These are phyloP conservation scores for Ecdyonurus torrentis DNA, from an alignment of 2,888 invertebrate genomes.

Conservation along the genomic window DNA sequence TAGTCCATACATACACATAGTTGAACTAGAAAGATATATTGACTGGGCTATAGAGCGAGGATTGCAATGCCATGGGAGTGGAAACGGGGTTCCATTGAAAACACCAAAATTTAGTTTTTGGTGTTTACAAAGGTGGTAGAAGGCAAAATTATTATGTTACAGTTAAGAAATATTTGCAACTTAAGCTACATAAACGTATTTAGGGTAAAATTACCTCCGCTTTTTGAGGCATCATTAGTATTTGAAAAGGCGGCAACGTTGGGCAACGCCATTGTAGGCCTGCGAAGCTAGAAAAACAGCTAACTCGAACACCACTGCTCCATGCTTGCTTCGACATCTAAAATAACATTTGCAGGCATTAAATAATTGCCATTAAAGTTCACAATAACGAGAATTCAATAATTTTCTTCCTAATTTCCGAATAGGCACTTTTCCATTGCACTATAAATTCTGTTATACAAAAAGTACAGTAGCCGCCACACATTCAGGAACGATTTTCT, in stretches of 20 bases:
- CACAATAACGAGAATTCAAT: not conserved
- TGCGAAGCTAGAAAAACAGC: conserved; percentile 9
- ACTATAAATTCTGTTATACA: not conserved
- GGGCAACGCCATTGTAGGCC: conserved; percentile 25
- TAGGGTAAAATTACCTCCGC: conserved; percentile 14
- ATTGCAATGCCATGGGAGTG: too few species aligned
- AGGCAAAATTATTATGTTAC: too few species aligned
- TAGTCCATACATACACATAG: too few species aligned
- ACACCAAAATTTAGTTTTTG: too few species aligned
- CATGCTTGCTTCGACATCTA: not conserved
- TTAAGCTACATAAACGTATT: too few species aligned
- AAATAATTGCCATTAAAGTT: not conserved
- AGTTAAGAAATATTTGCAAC: too few species aligned
- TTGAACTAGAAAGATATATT: too few species aligned
- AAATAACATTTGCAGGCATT: not conserved
- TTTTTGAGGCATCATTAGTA: conserved; percentile 15
- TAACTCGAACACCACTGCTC: conserved; percentile 6
- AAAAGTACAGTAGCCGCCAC: not conserved
- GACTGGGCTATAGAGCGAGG: too few species aligned
- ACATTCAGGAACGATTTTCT: not conserved
- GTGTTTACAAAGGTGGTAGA: too few species aligned
- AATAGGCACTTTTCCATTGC: not conserved
- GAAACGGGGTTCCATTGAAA: too few species aligned
- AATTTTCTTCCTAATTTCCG: not conserved
- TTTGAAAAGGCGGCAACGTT: conserved; percentile 21